Percentiles rank a stretch among this genome's conserved stretches.
These are phyloP conservation scores for Spongilla lacustris DNA, from an alignment of 37 sponge, comb jelly and placozoan species.

Conservation along the genomic window DNA sequence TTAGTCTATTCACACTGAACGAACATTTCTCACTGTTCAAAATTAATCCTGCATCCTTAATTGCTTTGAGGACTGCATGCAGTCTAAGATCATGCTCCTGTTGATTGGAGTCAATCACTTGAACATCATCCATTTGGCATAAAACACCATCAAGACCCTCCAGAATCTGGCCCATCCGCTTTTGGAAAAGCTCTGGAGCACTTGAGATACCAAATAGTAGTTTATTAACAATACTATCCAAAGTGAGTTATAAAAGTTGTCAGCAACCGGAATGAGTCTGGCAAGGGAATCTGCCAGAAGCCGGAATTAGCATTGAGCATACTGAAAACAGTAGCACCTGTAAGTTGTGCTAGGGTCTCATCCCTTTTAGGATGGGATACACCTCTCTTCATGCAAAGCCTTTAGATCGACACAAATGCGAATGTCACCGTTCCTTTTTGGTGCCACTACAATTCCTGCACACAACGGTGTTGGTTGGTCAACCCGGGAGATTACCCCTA, in stretches of 20 bases:
- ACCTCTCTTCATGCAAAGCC: neutral
- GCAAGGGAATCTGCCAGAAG: constrained; percentile 10
- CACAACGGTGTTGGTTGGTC: neutral
- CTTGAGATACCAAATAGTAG: constrained; percentile 29
- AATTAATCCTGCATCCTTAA: neutral
- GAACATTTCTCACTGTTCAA: constrained; percentile 10
- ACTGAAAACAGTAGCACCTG: constrained; percentile 7
- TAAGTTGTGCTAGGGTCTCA: constrained; percentile 14
- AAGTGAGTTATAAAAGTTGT: constrained; percentile 11
- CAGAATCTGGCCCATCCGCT: constrained; percentile 15
- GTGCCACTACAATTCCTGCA: constrained; percentile 2
- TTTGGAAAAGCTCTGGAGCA: constrained; percentile 35
- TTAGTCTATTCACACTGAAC: neutral
- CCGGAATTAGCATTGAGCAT: neutral
- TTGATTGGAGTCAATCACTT: constrained; percentile 20
- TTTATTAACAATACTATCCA: constrained; percentile 1
- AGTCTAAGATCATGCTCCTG: constrained; percentile 6
- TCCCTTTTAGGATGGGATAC: constrained; percentile 12
- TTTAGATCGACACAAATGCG: constrained; percentile 21
- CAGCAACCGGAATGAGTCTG: constrained; percentile 1
- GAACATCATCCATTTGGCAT: constrained; percentile 28
- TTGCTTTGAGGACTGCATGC: neutral
- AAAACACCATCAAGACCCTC: constrained; percentile 26
- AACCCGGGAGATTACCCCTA: neutral
- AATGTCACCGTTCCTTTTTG: constrained; percentile 3